A percentile compares a stretch with the other conserved stretches of the same genome.
Evolutionary conservation across 2,113 vertebrate species (phyloP).

Genomic region (Tachycineta bicolor): DNA sequence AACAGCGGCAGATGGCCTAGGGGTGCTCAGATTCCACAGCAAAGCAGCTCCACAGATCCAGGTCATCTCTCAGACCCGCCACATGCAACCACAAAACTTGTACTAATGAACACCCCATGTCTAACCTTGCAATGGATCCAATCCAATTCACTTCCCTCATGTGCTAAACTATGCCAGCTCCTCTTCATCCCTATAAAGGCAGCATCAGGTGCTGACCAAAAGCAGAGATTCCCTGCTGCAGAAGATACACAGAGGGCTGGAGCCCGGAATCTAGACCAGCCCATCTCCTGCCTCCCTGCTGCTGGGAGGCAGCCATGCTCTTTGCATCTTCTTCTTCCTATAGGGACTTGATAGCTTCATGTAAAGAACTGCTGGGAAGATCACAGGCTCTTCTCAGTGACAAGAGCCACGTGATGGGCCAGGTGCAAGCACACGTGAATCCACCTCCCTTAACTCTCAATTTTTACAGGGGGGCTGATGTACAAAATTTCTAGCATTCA

Average conservation of each 20-base stretch:
- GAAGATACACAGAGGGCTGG: not conserved
- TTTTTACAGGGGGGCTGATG: not conserved
- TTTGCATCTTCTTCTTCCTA: not conserved
- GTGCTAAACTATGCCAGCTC: not conserved
- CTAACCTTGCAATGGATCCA: not conserved
- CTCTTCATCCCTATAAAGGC: not conserved
- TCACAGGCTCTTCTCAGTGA: not conserved
- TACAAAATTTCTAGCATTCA: not conserved
- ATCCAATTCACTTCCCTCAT: not conserved
- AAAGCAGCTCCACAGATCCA: not conserved
- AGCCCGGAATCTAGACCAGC: not conserved
- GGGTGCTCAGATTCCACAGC: not conserved
- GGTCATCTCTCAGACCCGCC: not conserved
- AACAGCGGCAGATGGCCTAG: not conserved
- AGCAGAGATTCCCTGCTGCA: not conserved
- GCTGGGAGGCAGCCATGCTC: not conserved
- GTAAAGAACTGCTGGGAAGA: not conserved
- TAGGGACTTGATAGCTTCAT: not conserved
- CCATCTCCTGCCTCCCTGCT: not conserved
- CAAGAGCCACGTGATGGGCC: fast-evolving
- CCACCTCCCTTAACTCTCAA: not conserved
- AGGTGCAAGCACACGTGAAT: not conserved
- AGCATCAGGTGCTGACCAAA: not conserved
- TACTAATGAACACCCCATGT: fast-evolving
- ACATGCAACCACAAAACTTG: not conserved